These are phyloP conservation scores for Dreissena polymorpha DNA, from an alignment of 1,140 invertebrate genomes.

Conservation along the genomic window DNA sequence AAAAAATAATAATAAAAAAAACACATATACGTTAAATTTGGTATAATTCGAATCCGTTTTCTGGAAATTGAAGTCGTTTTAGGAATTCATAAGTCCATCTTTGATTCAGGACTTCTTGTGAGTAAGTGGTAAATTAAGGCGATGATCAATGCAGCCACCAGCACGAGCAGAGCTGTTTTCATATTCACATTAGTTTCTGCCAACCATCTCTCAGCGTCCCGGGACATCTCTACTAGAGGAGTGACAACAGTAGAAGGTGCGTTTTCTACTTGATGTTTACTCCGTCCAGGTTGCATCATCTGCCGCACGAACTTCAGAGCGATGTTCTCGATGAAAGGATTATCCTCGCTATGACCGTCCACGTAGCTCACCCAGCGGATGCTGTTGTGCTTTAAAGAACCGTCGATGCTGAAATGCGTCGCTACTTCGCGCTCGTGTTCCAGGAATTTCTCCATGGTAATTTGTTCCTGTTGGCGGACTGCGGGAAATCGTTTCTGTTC, in stretches of 20 bases:
- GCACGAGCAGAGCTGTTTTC: background rate
- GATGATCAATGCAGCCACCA: conserved; percentile 1
- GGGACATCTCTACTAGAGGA: too few relatives aligned
- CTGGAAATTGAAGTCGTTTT: too few relatives aligned
- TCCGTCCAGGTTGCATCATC: conserved; percentile 21
- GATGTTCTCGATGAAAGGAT: conserved; percentile 15
- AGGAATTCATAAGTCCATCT: too few relatives aligned
- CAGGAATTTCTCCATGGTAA: conserved; percentile 9
- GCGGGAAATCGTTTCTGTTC: background rate
- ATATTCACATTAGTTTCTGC: too few relatives aligned
- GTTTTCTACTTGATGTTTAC: background rate
- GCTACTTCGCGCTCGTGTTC: background rate
- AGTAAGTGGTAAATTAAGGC: conserved; percentile 11
- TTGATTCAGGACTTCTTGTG: background rate
- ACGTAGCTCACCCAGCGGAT: conserved; percentile 29
- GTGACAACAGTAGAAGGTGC: too few relatives aligned
- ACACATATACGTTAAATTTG: too few relatives aligned
- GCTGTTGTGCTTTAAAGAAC: conserved; percentile 5
- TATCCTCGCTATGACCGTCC: background rate
- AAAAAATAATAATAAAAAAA: too few relatives aligned
- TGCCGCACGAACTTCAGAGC: conserved; percentile 17
- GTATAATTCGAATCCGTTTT: too few relatives aligned
- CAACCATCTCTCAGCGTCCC: too few relatives aligned
- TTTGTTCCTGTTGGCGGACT: background rate
- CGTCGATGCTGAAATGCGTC: conserved; percentile 13